These are phyloP conservation scores for Heterocephalus glaber DNA, from an alignment of 2,113 vertebrate genomes.

Conservation along the genomic window DNA sequence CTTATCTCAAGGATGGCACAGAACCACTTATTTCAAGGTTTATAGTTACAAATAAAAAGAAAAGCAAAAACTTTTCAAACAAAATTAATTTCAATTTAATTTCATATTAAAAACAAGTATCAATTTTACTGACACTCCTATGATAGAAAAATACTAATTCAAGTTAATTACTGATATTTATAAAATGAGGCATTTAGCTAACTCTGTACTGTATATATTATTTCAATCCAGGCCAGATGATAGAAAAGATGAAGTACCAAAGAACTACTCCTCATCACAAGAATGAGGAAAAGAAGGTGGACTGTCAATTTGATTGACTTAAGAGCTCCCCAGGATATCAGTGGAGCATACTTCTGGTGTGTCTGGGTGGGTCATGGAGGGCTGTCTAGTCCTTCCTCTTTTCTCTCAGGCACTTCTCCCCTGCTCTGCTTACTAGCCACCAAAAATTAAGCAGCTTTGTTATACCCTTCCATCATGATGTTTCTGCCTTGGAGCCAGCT, in stretches of 20 bases:
- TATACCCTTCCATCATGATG: neutral
- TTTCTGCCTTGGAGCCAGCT: neutral
- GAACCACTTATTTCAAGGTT: neutral
- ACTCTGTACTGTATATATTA: neutral
- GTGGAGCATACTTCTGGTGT: neutral
- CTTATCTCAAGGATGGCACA: slow-evolving; percentile 8
- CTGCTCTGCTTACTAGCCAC: neutral
- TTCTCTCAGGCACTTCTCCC: neutral
- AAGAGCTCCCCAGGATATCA: neutral
- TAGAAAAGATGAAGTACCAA: neutral
- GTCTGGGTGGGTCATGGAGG: neutral
- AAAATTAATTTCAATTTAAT: slow-evolving; percentile 9
- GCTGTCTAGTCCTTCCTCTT: neutral
- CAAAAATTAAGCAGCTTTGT: neutral
- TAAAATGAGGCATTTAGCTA: neutral
- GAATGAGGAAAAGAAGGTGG: neutral
- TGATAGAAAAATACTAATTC: neutral
- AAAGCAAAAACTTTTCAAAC: neutral
- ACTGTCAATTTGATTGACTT: neutral
- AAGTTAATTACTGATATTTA: neutral
- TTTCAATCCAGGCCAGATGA: slow-evolving; percentile 1
- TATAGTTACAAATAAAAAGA: neutral
- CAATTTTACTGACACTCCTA: neutral
- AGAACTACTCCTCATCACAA: neutral
- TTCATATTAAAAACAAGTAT: neutral